These are phyloP conservation scores for Pangasius krempfi DNA, from an alignment of 2,797 vertebrate genomes.

Conservation along the genomic window DNA sequence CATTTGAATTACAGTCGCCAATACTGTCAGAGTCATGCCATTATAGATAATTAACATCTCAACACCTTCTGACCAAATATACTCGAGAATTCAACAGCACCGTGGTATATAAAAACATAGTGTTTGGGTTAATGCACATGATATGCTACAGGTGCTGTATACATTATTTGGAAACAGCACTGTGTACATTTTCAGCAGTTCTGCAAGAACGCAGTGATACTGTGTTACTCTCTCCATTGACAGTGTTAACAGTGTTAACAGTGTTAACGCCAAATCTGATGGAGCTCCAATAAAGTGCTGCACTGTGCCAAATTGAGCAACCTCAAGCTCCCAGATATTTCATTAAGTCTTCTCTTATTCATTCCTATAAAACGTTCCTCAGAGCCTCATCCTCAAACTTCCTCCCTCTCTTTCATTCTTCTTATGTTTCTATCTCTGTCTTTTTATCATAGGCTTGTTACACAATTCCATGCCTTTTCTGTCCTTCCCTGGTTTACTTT, in stretches of 20 bases:
- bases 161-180: not conserved
- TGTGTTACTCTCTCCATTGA: not conserved
- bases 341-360: not conserved
- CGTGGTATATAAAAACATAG: not conserved
- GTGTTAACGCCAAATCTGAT: not conserved
- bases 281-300: not conserved
- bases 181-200: not conserved
- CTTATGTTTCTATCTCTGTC: not conserved
- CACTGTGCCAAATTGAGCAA: not conserved
- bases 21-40: too few relatives aligned
- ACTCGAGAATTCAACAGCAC: too few relatives aligned
- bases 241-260: not conserved
- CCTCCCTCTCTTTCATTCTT: not conserved
- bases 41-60: too few relatives aligned
- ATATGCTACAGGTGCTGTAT: not conserved
- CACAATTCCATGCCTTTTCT: not conserved
- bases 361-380: not conserved
- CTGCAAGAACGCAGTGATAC: not conserved
- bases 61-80: too few relatives aligned
- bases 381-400: not conserved
- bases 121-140: not conserved
- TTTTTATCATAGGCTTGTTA: not conserved
- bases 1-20: too few relatives aligned
- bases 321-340: not conserved
- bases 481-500: not conserved